These are phyloP conservation scores for Leiothrix lutea DNA, from an alignment of 2,113 vertebrate genomes.

Conservation along the genomic window DNA sequence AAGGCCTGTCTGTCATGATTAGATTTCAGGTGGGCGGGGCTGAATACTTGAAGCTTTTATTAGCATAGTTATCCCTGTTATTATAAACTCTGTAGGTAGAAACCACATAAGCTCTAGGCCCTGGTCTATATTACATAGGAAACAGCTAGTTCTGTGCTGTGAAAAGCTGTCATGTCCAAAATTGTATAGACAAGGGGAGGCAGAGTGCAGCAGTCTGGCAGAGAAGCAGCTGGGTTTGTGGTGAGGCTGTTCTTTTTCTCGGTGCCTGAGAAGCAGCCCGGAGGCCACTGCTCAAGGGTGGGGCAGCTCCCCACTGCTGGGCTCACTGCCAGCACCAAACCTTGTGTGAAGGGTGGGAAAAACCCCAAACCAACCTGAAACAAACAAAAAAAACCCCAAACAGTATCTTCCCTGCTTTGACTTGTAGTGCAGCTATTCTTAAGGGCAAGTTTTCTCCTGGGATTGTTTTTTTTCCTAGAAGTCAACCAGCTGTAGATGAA, in stretches of 20 bases:
- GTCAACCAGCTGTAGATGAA: neutral
- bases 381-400: accelerated
- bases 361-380: neutral
- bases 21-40: neutral
- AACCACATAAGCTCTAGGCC: neutral
- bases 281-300: neutral
- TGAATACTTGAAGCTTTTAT: neutral
- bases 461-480: neutral
- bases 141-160: neutral
- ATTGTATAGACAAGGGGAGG: neutral
- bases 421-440: neutral
- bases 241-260: neutral
- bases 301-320: neutral
- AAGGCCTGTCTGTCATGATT: neutral
- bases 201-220: neutral
- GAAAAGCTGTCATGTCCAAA: neutral
- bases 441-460: neutral
- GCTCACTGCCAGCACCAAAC: neutral
- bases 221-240: neutral
- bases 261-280: accelerated
- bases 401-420: neutral
- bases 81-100: neutral
- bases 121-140: neutral
- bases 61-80: neutral
- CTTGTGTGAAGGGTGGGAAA: neutral